These are phyloP conservation scores for Eriocheir sinensis DNA, from an alignment of 1,140 invertebrate genomes.

Conservation along the genomic window DNA sequence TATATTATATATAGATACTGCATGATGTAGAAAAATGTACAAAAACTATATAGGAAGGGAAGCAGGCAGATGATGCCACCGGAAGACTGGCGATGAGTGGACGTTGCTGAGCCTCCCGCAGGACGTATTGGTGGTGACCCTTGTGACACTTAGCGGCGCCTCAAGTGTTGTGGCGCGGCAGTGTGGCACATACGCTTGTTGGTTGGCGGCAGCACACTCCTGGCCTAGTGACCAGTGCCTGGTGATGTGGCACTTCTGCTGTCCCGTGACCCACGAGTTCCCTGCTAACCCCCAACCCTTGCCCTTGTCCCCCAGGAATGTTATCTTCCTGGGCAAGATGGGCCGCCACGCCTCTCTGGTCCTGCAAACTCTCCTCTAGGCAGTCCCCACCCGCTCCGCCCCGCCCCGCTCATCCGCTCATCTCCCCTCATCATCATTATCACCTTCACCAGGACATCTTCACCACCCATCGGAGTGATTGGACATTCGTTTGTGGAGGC, in stretches of 20 bases:
- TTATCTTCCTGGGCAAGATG: slow-evolving; percentile 29
- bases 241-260: not conserved
- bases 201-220: not conserved
- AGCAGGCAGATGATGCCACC: too few species aligned
- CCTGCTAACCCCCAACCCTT: not conserved
- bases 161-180: too few species aligned
- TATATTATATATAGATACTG: too few species aligned
- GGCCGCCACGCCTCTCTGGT: slow-evolving; percentile 43
- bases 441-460: not conserved
- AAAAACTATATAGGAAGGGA: too few species aligned
- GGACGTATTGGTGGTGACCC: too few species aligned
- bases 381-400: not conserved
- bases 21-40: too few species aligned
- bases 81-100: too few species aligned
- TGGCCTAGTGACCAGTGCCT: not conserved
- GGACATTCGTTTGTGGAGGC: not conserved
- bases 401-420: not conserved
- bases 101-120: too few species aligned
- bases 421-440: not conserved
- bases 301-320: slow-evolving; percentile 41
- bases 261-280: too few species aligned
- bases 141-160: too few species aligned
- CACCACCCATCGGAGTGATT: too few species aligned
- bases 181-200: too few species aligned
- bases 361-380: slow-evolving; percentile 49